Evolutionary conservation across 2,113 vertebrate species (phyloP), one percentile per base, ranked within the genome.

Genomic region (Megaptera novaeangliae): DNA sequence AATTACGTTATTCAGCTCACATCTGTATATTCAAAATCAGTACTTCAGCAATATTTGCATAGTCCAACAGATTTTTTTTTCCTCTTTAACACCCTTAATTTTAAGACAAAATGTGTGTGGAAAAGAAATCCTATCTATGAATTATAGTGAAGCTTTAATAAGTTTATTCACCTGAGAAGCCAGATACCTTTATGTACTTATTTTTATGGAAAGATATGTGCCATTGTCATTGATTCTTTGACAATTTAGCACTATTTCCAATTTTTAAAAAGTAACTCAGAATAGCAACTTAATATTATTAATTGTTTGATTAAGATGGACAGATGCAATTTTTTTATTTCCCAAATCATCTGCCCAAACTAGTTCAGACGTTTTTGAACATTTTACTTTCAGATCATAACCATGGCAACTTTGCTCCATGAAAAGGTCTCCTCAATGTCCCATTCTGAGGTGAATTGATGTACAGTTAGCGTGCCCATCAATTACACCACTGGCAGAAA

Each of bases 121-220:
- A 90, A 94, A 88, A 87, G 27, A 96, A 97, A 69, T 80, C 41
- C 10, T 69, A 41, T 71, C 87, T 77, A 39, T 74, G 59, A 66
- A 75, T 69, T 78, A 46, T 15, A 92, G 6, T 39, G 46, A 78
- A 21, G 4, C 41, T 52, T 74, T 92, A 74, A 68, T 64, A 66
- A 72, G 2, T 15, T 87, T 88, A 85, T 64, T 81, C 25, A 71
- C 29, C 25, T 5, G 66, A 88, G 25, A 82, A 80, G 29, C 88
- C 77, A 86, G 55, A 46, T 39, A 49, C 7, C 31, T 90, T 59
- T 44, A 46, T 68, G 15, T 64, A 25, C 25, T 80, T 68, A 66
- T 21, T 94, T 88, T 95, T 49, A 57, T 91, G 10, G 82, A 89
- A 94, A 86, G 41, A 44, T 61, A 52, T 23, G 52, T 36, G 31